Evolutionary conservation across 2,113 vertebrate genomes (phyloP).

Genomic region (Argyrosomus japonicus): DNA sequence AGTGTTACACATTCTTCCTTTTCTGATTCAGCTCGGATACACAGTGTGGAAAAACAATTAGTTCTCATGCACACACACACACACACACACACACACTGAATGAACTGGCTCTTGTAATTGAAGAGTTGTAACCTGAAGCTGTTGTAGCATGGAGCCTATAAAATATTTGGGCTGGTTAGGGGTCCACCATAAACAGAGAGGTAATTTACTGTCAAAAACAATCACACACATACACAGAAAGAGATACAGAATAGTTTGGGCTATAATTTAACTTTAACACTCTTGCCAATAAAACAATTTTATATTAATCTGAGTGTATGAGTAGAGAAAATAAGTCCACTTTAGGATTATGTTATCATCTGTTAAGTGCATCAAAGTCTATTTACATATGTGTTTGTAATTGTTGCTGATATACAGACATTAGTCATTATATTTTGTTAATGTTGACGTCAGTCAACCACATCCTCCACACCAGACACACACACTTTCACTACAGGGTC

Average conservation of each 20-base stretch:
- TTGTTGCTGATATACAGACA: background rate
- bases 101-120: constrained; percentile 5
- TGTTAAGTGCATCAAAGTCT: background rate
- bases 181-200: background rate
- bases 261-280: background rate
- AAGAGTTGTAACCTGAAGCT: constrained; percentile 32
- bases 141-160: background rate
- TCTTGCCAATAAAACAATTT: background rate
- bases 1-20: constrained; percentile 9
- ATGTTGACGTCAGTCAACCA: background rate
- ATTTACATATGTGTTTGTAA: background rate
- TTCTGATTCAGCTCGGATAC: constrained; percentile 29
- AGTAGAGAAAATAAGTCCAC: background rate
- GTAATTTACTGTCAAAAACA: background rate
- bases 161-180: background rate
- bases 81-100: constrained; percentile 16
- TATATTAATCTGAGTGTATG: background rate
- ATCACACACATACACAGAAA: background rate
- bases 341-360: background rate
- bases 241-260: background rate
- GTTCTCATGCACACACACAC: background rate
- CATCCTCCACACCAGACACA: constrained; percentile 32
- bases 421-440: background rate
- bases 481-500: background rate
- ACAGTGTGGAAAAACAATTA: constrained; percentile 50